These are phyloP conservation scores for Naso thynnoides DNA, from an alignment of 2,797 vertebrate species.

Conservation along the genomic window DNA sequence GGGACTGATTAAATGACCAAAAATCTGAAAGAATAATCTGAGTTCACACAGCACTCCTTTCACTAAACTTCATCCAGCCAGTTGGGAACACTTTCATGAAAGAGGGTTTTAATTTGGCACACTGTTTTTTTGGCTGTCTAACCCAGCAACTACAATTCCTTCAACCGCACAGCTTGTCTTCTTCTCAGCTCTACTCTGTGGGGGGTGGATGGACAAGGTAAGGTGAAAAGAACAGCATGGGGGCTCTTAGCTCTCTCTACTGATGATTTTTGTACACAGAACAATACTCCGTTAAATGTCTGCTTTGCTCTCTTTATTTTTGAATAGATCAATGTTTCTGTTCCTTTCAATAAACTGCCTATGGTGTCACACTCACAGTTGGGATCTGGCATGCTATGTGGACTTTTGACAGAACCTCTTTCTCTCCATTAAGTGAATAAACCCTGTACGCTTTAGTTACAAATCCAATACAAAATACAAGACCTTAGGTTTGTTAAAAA, in stretches of 20 bases:
- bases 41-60: conserved; percentile 13
- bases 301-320: conserved; percentile 51
- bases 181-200: conserved; percentile 28
- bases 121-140: conserved; percentile 30
- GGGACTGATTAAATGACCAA: not conserved
- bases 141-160: conserved; percentile 26
- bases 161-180: conserved; percentile 44
- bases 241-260: conserved; percentile 48
- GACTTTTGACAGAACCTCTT: conserved; percentile 45
- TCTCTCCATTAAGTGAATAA: conserved; percentile 20
- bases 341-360: conserved; percentile 42
- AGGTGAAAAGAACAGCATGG: conserved; percentile 67
- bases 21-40: not conserved
- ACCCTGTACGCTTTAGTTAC: conserved; percentile 12
- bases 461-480: not conserved
- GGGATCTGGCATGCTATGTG: conserved; percentile 21
- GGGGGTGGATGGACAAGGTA: conserved; percentile 37
- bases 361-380: conserved; percentile 42
- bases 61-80: conserved; percentile 13
- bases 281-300: conserved; percentile 53
- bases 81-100: conserved; percentile 28
- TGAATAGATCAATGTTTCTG: conserved; percentile 58
- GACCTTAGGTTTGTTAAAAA: not conserved
- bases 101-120: conserved; percentile 37
- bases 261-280: conserved; percentile 50